Base-by-base conservation (phyloP, 1,140 invertebrate genomes). In the Camponotus floridanus region DNA sequence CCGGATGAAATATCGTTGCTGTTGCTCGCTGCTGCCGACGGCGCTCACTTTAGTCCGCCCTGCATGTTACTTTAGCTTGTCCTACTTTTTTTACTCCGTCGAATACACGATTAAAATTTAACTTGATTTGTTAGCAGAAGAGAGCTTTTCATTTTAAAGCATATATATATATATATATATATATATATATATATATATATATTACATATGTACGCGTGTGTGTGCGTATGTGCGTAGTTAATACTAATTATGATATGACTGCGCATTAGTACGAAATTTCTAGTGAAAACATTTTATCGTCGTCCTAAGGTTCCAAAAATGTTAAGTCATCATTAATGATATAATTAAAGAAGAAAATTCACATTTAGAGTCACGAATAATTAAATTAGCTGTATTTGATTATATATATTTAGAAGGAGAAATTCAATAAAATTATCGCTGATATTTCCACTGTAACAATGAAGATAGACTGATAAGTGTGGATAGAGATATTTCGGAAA, bases 381-480 rank as follows among this genome's bases (percentile, higher is more conserved):
- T 36, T 36, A 78, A 86, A 89, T 86, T 88, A 71, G 78, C 62
- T 59, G 42, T 33, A 21, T 86, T 88, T n/a, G 42, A 88, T 88
- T 73, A 51, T 65, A 83, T 39, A 18, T 39, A 15, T 83, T 61
- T 18, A 26, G 11, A 15, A 18, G 33, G 15, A 70, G 9, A 64
- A 57, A 86, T 88, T 26, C 71, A 86, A 86, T 88, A 86, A n/a
- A 61, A 21, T 67, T 26, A 85, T 57, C 67, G 51, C 62, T 74
- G 70, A 33, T 61, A 59, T 45, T 7, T 59, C 48, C 33, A 51
- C 51, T n/a, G 45, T 59, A 80, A n/a, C 39, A 11, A 13, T 18
- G 18, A 70, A 15, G 5, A 3, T 55, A 33, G 3, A 39, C 36
- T 4, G 3, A 39, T 45, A 26, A 76, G 7, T 45, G 1, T 65